Base-by-base conservation (phyloP, 2,797 vertebrate species). In the Falco rusticolus region DNA sequence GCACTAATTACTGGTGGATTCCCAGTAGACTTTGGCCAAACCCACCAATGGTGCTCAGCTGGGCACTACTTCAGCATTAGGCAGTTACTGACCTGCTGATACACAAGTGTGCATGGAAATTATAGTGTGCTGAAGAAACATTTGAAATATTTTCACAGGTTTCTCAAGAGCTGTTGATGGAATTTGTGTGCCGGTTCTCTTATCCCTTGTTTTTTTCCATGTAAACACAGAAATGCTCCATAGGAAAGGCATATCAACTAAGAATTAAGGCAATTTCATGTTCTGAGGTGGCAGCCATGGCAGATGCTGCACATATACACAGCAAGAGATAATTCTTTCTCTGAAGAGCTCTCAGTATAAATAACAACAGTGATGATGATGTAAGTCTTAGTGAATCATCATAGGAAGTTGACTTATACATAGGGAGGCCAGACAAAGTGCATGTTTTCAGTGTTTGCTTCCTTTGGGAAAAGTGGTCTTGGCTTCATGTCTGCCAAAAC, bases 341-440 rank as follows among this genome's bases (percentile, higher is more conserved):
- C 72, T 84, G 82, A 96, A 93, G 72, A 84, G 15, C 39, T 94
- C 66, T 77, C 68, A 54, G 37, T 75, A 66, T 91, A 93, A 96
- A 90, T 82, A 97, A 88, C 34, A 80, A 77, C 39, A 63, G 59
- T n/a, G 82, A 70, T 92, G 70, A 82, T 94, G 87, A 89, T 94
- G 64, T 68, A 92, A 76, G 37, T 75, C 71, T 80, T 53, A 33
- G 54, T 92, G 96, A 94, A 88, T 96, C 93, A 93, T 79, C 51
- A 51, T 63, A 89, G 81, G 84, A 95, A 93, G 78, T 66, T 96
- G 91, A 87, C 80, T 89, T 84, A 24, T 8, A 82, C 31, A 14
- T 45, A 24, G 68, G 1, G 48, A 81, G 56, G 43, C n/a, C 84
- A 93, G 84, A 47, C 60, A 26, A 94, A 96, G 91, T 53, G 69